phyloP scores from a whole-genome alignment of 2,797 vertebrate species.

The Sebastolobus alascanus region DNA sequence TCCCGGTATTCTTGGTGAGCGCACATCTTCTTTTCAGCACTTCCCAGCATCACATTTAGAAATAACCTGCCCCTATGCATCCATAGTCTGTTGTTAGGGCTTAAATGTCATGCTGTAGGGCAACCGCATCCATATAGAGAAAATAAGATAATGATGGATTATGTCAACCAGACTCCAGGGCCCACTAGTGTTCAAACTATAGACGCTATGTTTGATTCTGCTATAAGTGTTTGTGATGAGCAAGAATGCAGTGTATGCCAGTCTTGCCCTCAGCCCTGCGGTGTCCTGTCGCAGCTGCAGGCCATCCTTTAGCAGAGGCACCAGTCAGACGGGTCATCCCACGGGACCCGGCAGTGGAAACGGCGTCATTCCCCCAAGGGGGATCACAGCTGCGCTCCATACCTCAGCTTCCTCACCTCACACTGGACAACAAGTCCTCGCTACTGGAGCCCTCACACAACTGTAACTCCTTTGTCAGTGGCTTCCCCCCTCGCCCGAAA shows the following conservation, averaged over 20 bases:
- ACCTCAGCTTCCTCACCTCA: constrained; percentile 51
- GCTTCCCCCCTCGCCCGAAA: constrained; percentile 20
- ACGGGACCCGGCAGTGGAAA: constrained; percentile 33
- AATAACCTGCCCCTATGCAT: neutral
- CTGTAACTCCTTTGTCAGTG: constrained; percentile 45
- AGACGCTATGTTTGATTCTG: constrained; percentile 2
- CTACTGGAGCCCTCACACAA: constrained; percentile 13
- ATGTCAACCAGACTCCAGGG: constrained; percentile 3
- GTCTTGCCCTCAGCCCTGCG: constrained; percentile 34
- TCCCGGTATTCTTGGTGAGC: neutral
- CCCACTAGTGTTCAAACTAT: constrained; percentile 4
- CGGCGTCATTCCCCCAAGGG: constrained; percentile 13
- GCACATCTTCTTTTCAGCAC: neutral
- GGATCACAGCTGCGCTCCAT: constrained; percentile 69
- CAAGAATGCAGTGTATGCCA: constrained; percentile 63
- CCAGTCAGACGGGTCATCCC: constrained; percentile 56
- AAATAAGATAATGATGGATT: neutral
- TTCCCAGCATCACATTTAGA: neutral
- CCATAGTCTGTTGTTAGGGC: neutral
- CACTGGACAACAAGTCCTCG: constrained; percentile 22
- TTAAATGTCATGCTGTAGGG: constrained; percentile 36
- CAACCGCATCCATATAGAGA: neutral
- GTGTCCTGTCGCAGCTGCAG: constrained; percentile 62
- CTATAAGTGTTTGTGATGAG: constrained; percentile 42
- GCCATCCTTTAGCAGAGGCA: constrained; percentile 56